Evolutionary conservation across 2,888 invertebrate species (phyloP).

Genomic region (Ctena decussata): DNA sequence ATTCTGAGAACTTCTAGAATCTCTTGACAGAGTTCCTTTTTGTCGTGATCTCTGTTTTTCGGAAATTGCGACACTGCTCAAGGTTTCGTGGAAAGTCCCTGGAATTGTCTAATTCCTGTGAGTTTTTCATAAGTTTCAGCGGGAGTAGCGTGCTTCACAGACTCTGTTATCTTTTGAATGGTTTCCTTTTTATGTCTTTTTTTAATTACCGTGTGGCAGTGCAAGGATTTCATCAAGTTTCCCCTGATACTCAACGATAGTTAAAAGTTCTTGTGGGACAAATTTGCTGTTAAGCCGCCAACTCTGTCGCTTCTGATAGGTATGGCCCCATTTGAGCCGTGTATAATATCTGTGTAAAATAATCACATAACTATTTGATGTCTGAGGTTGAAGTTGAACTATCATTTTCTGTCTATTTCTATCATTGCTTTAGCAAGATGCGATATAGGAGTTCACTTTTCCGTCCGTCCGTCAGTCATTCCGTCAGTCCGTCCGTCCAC

Average conservation of each 20-base stretch:
- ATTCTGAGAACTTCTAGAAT: not conserved
- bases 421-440: too few species aligned
- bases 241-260: too few species aligned
- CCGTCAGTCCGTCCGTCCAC: too few species aligned
- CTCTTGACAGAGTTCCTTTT: not conserved
- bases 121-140: not conserved
- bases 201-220: too few species aligned
- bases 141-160: not conserved
- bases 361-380: not conserved
- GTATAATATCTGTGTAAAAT: not conserved
- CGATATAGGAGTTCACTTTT: too few species aligned
- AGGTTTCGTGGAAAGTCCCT: not conserved
- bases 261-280: too few species aligned
- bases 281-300: too few species aligned
- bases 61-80: not conserved
- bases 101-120: not conserved
- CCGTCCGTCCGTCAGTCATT: too few species aligned
- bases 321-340: not conserved
- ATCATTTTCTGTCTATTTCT: too few species aligned
- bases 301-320: too few species aligned
- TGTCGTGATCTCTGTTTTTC: not conserved
- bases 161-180: not conserved
- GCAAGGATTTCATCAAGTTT: not conserved
- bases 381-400: not conserved
- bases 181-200: not conserved